These are phyloP conservation scores for Hirudo medicinalis DNA, from an alignment of 1,140 invertebrate genomes.

Conservation along the genomic window DNA sequence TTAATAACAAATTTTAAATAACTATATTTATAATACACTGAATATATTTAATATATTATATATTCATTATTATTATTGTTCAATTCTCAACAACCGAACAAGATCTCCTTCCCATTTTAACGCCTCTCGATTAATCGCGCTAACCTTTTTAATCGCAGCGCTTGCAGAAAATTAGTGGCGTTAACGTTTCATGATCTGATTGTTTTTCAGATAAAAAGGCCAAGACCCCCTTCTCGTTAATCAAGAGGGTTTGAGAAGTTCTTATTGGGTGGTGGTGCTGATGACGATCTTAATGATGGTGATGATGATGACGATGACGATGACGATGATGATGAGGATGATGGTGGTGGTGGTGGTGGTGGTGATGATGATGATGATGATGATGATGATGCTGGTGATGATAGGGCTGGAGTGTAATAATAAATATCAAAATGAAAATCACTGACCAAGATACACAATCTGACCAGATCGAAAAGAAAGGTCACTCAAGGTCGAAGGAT, in stretches of 20 bases:
- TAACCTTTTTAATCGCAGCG: too few species aligned
- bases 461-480: slow-evolving; percentile 45
- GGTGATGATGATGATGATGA: not conserved
- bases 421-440: not conserved
- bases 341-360: not conserved
- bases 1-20: not conserved
- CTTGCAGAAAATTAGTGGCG: too few species aligned
- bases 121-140: not conserved
- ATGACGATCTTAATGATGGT: slow-evolving; percentile 3
- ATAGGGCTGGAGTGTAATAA: not conserved
- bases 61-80: too few species aligned
- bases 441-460: not conserved
- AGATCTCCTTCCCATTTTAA: too few species aligned
- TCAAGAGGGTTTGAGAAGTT: slow-evolving; percentile 7
- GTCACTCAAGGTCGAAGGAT: slow-evolving; percentile 44
- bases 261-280: not conserved
- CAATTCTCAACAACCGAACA: too few species aligned
- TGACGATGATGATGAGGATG: not conserved
- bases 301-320: not conserved
- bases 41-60: too few species aligned
- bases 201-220: slow-evolving; percentile 16
- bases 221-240: slow-evolving; percentile 13
- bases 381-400: not conserved
- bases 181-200: not conserved
- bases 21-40: slow-evolving; percentile 17